These are phyloP conservation scores for Linurgus olivaceus DNA, from an alignment of 2,797 vertebrate species.

Conservation along the genomic window DNA sequence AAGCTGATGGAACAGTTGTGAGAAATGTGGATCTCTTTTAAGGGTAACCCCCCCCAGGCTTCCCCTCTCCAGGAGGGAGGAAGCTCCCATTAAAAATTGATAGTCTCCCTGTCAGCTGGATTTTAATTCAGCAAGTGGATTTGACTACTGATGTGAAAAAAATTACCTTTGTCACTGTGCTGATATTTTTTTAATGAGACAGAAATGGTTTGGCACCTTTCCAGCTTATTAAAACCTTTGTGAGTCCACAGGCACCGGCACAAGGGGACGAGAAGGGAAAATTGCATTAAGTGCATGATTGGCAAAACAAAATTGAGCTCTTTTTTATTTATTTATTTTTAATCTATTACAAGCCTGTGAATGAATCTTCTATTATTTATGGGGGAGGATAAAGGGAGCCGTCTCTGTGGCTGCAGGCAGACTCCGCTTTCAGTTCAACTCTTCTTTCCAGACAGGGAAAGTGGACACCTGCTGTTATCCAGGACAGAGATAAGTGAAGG, in stretches of 20 bases:
- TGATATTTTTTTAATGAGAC: conserved; percentile 29
- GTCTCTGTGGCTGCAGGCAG: not conserved
- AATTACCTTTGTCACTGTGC: not conserved
- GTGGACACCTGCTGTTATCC: not conserved
- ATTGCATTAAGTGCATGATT: not conserved
- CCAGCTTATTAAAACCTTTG: conserved; percentile 5
- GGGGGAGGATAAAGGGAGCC: not conserved
- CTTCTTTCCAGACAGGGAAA: not conserved
- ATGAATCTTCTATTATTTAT: conserved; percentile 15
- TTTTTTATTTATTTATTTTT: conserved; percentile 16
- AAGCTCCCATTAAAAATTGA: not conserved
- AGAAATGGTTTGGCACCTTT: not conserved
- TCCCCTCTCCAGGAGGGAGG: not conserved
- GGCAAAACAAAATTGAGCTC: not conserved
- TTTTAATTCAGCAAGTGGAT: not conserved
- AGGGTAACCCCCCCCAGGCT: not conserved
- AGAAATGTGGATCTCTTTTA: not conserved
- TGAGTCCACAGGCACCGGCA: not conserved
- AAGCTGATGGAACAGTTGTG: fast-evolving
- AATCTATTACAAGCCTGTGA: not conserved
- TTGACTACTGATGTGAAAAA: not conserved
- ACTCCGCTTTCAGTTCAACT: not conserved
- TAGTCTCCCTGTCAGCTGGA: not conserved
- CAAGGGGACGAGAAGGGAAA: not conserved
- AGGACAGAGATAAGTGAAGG: not conserved